Conservation (phyloP, 2,888 invertebrate genomes). For the Exephanes ischioxanthus region DNA sequence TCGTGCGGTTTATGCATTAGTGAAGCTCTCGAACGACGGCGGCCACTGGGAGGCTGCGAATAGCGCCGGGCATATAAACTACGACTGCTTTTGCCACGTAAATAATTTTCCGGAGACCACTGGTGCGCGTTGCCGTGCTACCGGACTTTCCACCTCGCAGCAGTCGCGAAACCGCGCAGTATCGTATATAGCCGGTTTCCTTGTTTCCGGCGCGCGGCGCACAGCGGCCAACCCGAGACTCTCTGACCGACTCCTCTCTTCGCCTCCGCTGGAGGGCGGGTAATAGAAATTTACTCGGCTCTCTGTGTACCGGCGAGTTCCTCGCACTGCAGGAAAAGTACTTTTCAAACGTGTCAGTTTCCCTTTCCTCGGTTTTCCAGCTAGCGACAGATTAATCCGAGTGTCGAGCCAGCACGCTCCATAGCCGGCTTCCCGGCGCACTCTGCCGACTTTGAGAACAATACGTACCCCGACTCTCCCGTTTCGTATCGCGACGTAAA, state of each 20-base stretch:
- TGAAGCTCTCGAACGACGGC: not conserved
- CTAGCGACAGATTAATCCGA: constrained; percentile 41
- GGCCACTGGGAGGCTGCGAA: not conserved
- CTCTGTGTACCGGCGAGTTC: constrained; percentile 2
- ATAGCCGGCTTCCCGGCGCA: not conserved
- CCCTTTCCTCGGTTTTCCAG: constrained; percentile 6
- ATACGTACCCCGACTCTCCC: not conserved
- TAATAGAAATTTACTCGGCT: constrained; percentile 51
- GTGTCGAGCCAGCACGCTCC: constrained; percentile 28
- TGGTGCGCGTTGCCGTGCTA: not conserved
- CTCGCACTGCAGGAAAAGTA: constrained; percentile 13
- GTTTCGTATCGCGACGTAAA: not conserved
- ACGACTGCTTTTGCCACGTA: constrained; percentile 20
- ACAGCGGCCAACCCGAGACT: constrained; percentile 17
- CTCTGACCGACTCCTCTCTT: constrained; percentile 18
- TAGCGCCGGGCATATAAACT: not conserved
- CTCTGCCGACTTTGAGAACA: constrained; percentile 25
- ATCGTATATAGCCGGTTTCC: not conserved
- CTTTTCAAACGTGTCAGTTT: constrained; percentile 47
- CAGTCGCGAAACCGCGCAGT: constrained; percentile 4
- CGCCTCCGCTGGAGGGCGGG: not conserved
- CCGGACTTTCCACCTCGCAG: constrained; percentile 7
- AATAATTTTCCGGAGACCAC: constrained; percentile 31
- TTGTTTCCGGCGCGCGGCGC: not conserved
- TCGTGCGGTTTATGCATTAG: constrained; percentile 28